Percentiles rank a stretch among this genome's conserved stretches.
These are phyloP conservation scores for Shinisaurus crocodilurus DNA, from an alignment of 2,113 vertebrate species.

Conservation along the genomic window DNA sequence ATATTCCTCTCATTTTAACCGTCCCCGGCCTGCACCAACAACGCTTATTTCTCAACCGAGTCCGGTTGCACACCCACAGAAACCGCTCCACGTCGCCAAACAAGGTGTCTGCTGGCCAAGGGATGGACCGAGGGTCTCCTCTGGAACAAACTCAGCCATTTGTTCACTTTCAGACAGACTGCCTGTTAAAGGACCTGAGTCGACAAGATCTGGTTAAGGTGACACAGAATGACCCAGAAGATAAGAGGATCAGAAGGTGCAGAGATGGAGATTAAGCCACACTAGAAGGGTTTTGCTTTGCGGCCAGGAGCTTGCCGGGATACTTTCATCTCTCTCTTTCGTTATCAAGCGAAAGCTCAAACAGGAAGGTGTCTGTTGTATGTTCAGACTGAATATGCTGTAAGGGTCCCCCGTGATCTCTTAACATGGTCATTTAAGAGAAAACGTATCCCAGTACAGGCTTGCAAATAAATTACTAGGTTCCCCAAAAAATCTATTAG, in stretches of 20 bases:
- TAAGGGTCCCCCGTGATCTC: accelerated
- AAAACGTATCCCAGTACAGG: neutral
- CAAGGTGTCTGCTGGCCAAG: neutral
- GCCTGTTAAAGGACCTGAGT: conserved; percentile 20
- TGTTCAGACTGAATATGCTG: accelerated
- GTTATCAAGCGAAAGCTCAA: neutral
- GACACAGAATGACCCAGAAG: conserved; percentile 62
- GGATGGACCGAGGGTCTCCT: neutral
- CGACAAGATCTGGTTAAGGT: conserved; percentile 63
- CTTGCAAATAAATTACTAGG: neutral
- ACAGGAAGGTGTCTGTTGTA: neutral
- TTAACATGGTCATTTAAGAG: neutral
- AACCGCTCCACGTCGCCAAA: neutral
- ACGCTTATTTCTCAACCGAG: conserved; percentile 35
- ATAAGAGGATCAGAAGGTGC: conserved; percentile 89
- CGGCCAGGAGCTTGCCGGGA: conserved; percentile 32
- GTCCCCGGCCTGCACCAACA: conserved; percentile 23
- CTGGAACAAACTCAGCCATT: neutral
- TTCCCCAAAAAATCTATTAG: neutral
- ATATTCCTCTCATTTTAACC: conserved; percentile 84
- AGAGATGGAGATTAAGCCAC: conserved; percentile 81
- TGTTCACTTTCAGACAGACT: conserved; percentile 16
- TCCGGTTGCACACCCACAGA: neutral
- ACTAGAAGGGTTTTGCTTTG: conserved; percentile 37
- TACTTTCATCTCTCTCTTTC: conserved; percentile 10